Conservation (phyloP, 2,797 vertebrate species). For the Schizopygopsis malacanthus region DNA sequence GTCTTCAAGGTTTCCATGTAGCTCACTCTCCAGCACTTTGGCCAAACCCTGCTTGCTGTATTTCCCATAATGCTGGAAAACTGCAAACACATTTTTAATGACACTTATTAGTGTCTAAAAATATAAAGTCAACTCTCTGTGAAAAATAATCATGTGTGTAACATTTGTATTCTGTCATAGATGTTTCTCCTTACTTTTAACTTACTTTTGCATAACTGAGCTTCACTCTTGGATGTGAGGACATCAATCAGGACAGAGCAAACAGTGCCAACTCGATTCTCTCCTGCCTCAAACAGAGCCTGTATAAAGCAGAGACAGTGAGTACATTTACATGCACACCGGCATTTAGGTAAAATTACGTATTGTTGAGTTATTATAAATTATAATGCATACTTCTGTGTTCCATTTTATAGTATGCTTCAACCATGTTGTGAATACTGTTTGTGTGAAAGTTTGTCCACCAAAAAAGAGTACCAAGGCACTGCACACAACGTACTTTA, state of each 20-base stretch:
- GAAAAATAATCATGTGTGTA: neutral
- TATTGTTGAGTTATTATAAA: neutral
- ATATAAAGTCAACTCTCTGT: neutral
- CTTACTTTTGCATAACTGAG: constrained; percentile 87
- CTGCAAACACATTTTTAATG: constrained; percentile 27
- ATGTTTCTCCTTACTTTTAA: neutral
- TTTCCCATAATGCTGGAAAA: constrained; percentile 61
- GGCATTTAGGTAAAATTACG: neutral
- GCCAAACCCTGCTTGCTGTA: constrained; percentile 71
- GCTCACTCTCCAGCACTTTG: constrained; percentile 73
- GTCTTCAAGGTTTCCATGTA: constrained; percentile 77
- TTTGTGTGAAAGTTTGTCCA: neutral
- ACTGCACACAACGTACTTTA: neutral
- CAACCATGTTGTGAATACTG: neutral
- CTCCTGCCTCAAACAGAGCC: constrained; percentile 88
- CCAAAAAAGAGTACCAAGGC: neutral
- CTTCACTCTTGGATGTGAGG: constrained; percentile 79
- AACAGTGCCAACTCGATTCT: constrained; percentile 77
- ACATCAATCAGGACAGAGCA: constrained; percentile 77
- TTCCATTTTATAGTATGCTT: neutral
- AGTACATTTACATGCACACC: neutral
- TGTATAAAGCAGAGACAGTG: constrained; percentile 57
- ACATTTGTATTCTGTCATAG: neutral
- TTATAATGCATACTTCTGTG: neutral
- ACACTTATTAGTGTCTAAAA: neutral